A percentile compares a stretch with the other conserved stretches of the same genome.
Evolutionary conservation across 2,888 invertebrate genomes (phyloP).

Genomic region (Saturnia pavonia): DNA sequence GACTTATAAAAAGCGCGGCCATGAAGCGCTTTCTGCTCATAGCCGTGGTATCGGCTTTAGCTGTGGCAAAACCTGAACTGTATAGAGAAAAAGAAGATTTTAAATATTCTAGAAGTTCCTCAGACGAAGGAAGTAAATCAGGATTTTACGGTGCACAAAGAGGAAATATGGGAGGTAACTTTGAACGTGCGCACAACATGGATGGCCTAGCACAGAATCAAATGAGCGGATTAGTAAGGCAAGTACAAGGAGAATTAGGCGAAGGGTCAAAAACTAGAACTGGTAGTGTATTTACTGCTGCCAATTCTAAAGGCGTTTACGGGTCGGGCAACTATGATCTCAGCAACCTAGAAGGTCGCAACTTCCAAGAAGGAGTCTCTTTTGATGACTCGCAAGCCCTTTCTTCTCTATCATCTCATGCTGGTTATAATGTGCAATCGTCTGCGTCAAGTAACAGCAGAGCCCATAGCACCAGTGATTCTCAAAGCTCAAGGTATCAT

Average conservation of each 20-base stretch:
- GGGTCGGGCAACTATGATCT: slow-evolving; percentile 66
- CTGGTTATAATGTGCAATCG: slow-evolving; percentile 29
- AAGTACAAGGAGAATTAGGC: slow-evolving; percentile 72
- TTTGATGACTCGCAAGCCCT: slow-evolving; percentile 43
- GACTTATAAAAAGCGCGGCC: slow-evolving; percentile 25
- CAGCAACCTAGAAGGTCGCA: slow-evolving; percentile 65
- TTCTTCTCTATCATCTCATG: slow-evolving; percentile 38
- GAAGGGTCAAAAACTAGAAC: slow-evolving; percentile 59
- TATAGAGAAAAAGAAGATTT: slow-evolving; percentile 78
- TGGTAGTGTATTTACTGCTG: slow-evolving; percentile 68
- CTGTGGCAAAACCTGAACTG: slow-evolving; percentile 61
- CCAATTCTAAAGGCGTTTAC: slow-evolving; percentile 70
- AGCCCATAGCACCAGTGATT: slow-evolving; percentile 39
- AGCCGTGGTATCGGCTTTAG: slow-evolving; percentile 55
- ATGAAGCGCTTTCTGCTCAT: slow-evolving; percentile 63
- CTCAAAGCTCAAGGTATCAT: slow-evolving; percentile 42
- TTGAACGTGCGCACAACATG: slow-evolving; percentile 77
- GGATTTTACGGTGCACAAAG: slow-evolving; percentile 75
- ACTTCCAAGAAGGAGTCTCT: slow-evolving; percentile 60
- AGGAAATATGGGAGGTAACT: slow-evolving; percentile 80
- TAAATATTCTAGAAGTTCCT: slow-evolving; percentile 73
- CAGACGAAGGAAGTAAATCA: slow-evolving; percentile 70
- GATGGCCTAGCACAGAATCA: slow-evolving; percentile 72
- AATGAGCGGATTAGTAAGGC: slow-evolving; percentile 68
- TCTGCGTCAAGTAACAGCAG: slow-evolving; percentile 29